phyloP scores from a whole-genome alignment of 2,888 invertebrate genomes.

The Acanthosepion pharaonis region DNA sequence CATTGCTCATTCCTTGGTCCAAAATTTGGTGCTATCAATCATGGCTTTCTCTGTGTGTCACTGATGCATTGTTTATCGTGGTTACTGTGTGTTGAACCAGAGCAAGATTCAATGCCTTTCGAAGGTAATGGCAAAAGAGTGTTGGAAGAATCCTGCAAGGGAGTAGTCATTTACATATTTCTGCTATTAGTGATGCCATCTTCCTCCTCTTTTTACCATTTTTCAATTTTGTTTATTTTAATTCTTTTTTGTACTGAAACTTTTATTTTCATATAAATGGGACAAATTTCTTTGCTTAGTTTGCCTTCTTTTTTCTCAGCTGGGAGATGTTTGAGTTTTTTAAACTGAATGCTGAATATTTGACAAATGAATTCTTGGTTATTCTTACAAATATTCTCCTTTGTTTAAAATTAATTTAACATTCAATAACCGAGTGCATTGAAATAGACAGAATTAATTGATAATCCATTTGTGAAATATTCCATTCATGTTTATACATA shows the following conservation, averaged over 20 bases:
- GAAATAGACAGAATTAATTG: too few species aligned
- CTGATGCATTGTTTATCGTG: neutral
- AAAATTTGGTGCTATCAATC: neutral
- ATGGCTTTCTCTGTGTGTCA: neutral
- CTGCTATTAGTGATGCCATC: conserved; percentile 15
- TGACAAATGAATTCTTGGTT: neutral
- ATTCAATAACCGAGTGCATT: too few species aligned
- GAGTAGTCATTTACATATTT: neutral
- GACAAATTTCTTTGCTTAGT: neutral
- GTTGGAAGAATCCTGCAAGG: neutral
- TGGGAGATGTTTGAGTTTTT: neutral
- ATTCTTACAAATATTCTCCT: neutral
- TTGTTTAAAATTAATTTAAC: neutral
- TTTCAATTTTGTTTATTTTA: neutral
- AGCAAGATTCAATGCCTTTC: neutral
- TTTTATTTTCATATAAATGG: conserved; percentile 8
- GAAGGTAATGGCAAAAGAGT: neutral
- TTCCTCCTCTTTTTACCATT: neutral
- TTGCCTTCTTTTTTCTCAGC: neutral
- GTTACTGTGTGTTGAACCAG: neutral
- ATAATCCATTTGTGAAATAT: neutral
- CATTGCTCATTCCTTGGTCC: neutral
- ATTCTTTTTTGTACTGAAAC: neutral
- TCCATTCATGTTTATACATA: neutral
- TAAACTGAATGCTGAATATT: neutral